Evolutionary conservation across 2,797 vertebrate genomes (phyloP).

Genomic region (Chloroceryle amazona): DNA sequence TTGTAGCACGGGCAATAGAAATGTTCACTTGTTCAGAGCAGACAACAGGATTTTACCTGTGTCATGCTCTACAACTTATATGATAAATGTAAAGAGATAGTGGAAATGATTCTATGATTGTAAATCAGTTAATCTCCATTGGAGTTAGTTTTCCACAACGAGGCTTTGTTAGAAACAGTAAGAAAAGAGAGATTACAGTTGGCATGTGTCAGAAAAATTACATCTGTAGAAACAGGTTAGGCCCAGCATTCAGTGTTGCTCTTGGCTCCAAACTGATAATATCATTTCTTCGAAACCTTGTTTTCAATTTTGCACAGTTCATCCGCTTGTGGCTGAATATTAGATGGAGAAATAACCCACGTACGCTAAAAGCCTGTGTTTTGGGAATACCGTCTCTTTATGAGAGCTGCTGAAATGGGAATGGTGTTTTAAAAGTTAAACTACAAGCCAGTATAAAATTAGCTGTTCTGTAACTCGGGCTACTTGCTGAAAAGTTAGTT

Average conservation of each 20-base stretch:
- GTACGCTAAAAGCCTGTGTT: not conserved
- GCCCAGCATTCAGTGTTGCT: not conserved
- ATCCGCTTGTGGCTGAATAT: not conserved
- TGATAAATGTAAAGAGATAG: constrained; percentile 66
- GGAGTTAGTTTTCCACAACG: constrained; percentile 56
- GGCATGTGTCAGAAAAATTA: constrained; percentile 65
- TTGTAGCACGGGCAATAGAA: constrained; percentile 24
- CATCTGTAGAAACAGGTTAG: constrained; percentile 60
- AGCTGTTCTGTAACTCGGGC: not conserved
- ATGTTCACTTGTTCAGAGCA: constrained; percentile 43
- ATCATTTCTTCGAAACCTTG: constrained; percentile 52
- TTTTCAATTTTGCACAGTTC: constrained; percentile 27
- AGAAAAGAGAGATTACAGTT: constrained; percentile 34
- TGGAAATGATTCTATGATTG: constrained; percentile 48
- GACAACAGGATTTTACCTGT: constrained; percentile 10
- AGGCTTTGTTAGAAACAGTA: constrained; percentile 46
- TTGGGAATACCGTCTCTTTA: not conserved
- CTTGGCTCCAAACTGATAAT: constrained; percentile 20
- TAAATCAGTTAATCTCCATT: constrained; percentile 70
- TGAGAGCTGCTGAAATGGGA: not conserved
- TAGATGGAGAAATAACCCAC: not conserved
- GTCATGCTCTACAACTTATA: constrained; percentile 45
- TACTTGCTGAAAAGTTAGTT: not conserved
- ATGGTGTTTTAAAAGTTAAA: not conserved
- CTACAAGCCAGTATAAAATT: not conserved